Percentiles rank a stretch among this genome's conserved stretches.
phyloP scores from a whole-genome alignment of 2,888 invertebrate genomes.

The Cactoblastis cactorum region DNA sequence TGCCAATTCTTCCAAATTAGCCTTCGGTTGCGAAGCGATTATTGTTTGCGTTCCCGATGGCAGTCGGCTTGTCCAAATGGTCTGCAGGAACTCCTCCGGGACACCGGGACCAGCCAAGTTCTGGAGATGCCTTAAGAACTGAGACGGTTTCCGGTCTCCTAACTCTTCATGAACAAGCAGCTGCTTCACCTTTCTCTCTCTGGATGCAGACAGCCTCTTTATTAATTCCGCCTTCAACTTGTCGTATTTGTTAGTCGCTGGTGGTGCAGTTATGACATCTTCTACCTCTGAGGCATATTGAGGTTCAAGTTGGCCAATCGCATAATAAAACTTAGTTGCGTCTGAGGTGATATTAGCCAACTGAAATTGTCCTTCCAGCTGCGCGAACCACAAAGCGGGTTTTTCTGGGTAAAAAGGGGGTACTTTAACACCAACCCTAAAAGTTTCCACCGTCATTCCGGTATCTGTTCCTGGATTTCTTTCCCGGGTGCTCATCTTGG shows the following conservation, averaged over 20 bases:
- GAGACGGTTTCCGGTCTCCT: slow-evolving; percentile 24
- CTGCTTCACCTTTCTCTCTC: slow-evolving; percentile 22
- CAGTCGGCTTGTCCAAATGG: slow-evolving; percentile 20
- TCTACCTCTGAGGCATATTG: not conserved
- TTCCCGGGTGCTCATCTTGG: too few relatives aligned
- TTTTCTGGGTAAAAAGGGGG: not conserved
- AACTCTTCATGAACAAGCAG: slow-evolving; percentile 23
- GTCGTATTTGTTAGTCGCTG: slow-evolving; percentile 12
- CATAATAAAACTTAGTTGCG: not conserved
- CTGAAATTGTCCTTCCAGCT: not conserved
- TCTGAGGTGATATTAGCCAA: not conserved
- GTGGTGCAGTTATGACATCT: not conserved
- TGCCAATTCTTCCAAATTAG: slow-evolving; percentile 12
- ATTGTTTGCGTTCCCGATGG: slow-evolving; percentile 15
- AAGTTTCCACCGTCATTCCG: not conserved
- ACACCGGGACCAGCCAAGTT: slow-evolving; percentile 18
- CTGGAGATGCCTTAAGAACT: slow-evolving; percentile 22
- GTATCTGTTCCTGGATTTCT: too few relatives aligned
- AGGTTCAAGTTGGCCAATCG: not conserved
- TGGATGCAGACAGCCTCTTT: slow-evolving; percentile 18
- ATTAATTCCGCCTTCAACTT: slow-evolving; percentile 21
- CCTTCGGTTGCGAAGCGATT: slow-evolving; percentile 12
- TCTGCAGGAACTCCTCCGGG: slow-evolving; percentile 18
- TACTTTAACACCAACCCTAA: not conserved
- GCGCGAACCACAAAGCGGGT: not conserved